Evolutionary conservation across 2,113 vertebrate genomes (phyloP).

Genomic region (Melospiza melodia): DNA sequence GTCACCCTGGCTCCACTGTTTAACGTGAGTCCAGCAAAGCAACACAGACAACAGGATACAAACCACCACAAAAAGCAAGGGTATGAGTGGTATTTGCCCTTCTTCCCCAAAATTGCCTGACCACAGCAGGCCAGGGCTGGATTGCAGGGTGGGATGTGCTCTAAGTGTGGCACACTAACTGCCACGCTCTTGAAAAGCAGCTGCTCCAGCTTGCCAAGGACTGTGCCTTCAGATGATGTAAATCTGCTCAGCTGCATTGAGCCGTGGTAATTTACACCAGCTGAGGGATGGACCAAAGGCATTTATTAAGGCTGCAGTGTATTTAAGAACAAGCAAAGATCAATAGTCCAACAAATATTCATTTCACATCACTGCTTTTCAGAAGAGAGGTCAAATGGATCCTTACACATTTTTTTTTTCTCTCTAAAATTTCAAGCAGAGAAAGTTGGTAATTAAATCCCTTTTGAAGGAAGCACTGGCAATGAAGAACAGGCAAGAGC

Average conservation of each 20-base stretch:
- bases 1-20: background rate
- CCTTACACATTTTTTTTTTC: background rate
- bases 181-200: background rate
- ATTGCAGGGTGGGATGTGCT: background rate
- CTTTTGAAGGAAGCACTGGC: background rate
- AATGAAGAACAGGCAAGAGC: background rate
- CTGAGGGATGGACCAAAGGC: slow-evolving; percentile 32
- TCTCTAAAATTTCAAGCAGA: slow-evolving; percentile 8
- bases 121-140: background rate
- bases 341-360: slow-evolving; percentile 54
- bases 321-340: slow-evolving; percentile 59
- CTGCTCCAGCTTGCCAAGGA: background rate
- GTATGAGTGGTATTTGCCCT: background rate
- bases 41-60: background rate
- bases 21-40: background rate
- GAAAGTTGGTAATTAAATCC: slow-evolving; percentile 3
- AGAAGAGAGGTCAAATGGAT: slow-evolving; percentile 35
- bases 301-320: slow-evolving; percentile 50
- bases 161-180: rapidly evolving
- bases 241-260: slow-evolving; percentile 51
- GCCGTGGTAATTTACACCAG: slow-evolving; percentile 21
- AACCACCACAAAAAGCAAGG: background rate
- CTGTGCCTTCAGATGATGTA: background rate
- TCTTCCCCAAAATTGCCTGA: background rate
- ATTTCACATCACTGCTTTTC: slow-evolving; percentile 41